Evolutionary conservation across 2,797 vertebrate species (phyloP), one percentile per base, ranked within the genome.

Genomic region (Cyprinodon diabolis): DNA sequence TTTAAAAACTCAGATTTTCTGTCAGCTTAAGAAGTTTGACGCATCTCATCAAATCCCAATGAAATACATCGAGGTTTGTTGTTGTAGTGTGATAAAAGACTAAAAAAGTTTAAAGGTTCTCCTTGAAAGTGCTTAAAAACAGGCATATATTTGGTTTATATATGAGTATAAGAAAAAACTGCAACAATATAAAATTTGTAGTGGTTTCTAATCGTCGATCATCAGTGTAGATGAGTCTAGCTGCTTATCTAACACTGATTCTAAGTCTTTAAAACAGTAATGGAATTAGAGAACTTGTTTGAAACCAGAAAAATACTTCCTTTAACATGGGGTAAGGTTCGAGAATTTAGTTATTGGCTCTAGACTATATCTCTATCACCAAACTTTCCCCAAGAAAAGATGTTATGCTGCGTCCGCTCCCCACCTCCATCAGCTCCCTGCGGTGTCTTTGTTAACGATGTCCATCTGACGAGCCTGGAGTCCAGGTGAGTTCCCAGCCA

Each of bases 401-500:
- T 84, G 87, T 90, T 90, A 56, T 63, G 75, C 91, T 86, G 81
- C 84, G 72, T 87, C 87, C 82, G 56, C 71, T 89, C 84, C 91
- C 89, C 84, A 86, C 84, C 87, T 91, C 78, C 92, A 89, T 93
- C 93, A 89, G 89, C 88, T 87, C 90, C 88, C 88, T 90, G 85
- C 91, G 94, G 92, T 85, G 88, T 80, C 84, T 88, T 89, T 88
- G 83, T 95, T 90, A 92, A 90, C 92, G 94, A 95, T 87, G 94
- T 89, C 90, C 93, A 86, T 86, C 87, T 91, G 93, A 91, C 85
- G 80, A 89, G 93, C 84, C 86, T 92, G 86, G 89, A 80, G 86
- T 84, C 90, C 93, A 95, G 95, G 95, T 95, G 94, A 96, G 95
- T 95, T 78, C 87, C 80, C 82, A 92, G 89, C 86, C 91, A 87